Conservation (phyloP, 2,113 vertebrate genomes). For the Malurus elegans region DNA sequence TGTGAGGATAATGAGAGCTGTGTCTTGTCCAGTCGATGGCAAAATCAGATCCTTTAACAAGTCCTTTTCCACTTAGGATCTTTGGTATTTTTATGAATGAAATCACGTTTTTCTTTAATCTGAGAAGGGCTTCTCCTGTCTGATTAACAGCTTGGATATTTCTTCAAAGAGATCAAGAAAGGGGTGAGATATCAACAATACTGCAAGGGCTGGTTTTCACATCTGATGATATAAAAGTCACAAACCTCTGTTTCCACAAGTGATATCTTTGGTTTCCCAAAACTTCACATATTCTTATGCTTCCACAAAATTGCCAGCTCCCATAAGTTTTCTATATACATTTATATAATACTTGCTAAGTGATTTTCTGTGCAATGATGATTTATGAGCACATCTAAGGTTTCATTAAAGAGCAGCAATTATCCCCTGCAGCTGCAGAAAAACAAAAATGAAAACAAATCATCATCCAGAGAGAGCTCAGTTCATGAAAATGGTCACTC, state of each 20-base stretch:
- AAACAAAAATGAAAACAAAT: constrained; percentile 1
- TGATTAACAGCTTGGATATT: not conserved
- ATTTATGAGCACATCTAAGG: not conserved
- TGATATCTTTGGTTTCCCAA: not conserved
- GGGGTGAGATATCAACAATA: not conserved
- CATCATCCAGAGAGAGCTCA: not conserved
- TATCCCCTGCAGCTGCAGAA: not conserved
- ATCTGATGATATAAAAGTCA: not conserved
- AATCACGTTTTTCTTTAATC: not conserved
- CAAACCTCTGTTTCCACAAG: not conserved
- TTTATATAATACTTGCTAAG: not conserved
- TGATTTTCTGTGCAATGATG: not conserved
- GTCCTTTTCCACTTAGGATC: not conserved
- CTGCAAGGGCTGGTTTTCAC: not conserved
- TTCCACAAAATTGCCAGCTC: not conserved
- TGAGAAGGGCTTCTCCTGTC: not conserved
- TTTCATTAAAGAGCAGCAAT: not conserved
- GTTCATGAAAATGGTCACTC: not conserved
- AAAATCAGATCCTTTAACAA: not conserved
- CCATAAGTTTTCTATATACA: not conserved
- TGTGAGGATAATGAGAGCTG: not conserved
- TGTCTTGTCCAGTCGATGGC: not conserved
- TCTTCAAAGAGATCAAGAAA: not conserved
- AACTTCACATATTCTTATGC: not conserved
- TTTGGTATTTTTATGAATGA: not conserved